Conservation (phyloP, 2,888 invertebrate genomes). For the Pyrocoelia pectoralis region DNA sequence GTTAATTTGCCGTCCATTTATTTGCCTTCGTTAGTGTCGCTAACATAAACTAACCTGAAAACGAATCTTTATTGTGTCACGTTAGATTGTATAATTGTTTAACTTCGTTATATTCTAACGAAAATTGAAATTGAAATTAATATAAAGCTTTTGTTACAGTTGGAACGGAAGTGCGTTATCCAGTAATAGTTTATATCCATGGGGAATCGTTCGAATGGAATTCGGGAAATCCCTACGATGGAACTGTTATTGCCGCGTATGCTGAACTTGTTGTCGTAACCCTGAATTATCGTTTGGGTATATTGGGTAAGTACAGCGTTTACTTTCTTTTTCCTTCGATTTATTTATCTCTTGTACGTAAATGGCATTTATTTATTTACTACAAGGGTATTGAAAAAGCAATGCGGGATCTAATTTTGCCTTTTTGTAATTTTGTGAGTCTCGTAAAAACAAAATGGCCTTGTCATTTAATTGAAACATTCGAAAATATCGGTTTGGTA, state of each 20-base stretch:
- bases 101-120: slow-evolving; percentile 2
- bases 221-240: slow-evolving; percentile 96
- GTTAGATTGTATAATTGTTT: not conserved
- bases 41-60: not conserved
- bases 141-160: slow-evolving; percentile 57
- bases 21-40: slow-evolving; percentile 7
- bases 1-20: slow-evolving; percentile 8
- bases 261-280: slow-evolving; percentile 94
- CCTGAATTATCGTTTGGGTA: slow-evolving; percentile 94
- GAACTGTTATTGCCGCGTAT: slow-evolving; percentile 91
- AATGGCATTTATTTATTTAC: not conserved
- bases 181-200: slow-evolving; percentile 85
- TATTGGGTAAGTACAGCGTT: slow-evolving; percentile 71
- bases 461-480: too few species aligned
- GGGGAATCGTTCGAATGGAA: slow-evolving; percentile 95
- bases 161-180: slow-evolving; percentile 66
- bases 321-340: not conserved
- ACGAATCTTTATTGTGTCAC: not conserved
- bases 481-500: too few species aligned
- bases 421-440: too few species aligned
- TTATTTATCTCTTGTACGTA: not conserved
- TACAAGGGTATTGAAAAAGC: not conserved
- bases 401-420: too few species aligned
- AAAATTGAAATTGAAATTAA: slow-evolving; percentile 1
- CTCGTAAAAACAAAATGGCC: too few species aligned